Evolutionary conservation across 2,888 invertebrate species (phyloP).

Genomic region (Melitaea athalia): DNA sequence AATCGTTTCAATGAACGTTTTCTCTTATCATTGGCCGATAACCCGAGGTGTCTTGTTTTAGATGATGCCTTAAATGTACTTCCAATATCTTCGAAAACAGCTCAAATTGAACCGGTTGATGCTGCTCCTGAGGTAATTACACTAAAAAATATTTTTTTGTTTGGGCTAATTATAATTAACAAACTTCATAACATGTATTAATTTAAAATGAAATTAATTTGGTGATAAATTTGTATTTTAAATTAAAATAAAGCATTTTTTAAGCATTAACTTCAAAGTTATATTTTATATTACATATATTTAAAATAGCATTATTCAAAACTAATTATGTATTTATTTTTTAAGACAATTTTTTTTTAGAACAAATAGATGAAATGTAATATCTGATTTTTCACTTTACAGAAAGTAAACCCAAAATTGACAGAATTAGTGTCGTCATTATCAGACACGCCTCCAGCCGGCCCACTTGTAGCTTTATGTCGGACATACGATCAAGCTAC

Average conservation of each 20-base stretch:
- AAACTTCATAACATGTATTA: too few species aligned
- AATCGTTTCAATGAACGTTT: slow-evolving; percentile 98
- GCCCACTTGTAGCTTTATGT: slow-evolving; percentile 92
- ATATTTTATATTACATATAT: too few species aligned
- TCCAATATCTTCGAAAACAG: slow-evolving; percentile 94
- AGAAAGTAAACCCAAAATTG: slow-evolving; percentile 82
- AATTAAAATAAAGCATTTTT: too few species aligned
- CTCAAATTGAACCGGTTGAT: slow-evolving; percentile 89
- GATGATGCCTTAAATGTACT: slow-evolving; percentile 96
- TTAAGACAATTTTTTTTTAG: not conserved
- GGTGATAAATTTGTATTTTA: too few species aligned
- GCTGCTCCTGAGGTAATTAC: slow-evolving; percentile 57
- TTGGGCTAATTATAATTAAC: too few species aligned
- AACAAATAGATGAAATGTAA: not conserved
- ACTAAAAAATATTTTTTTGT: not conserved
- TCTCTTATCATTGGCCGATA: slow-evolving; percentile 93
- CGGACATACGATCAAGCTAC: slow-evolving; percentile 97
- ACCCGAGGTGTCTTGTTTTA: slow-evolving; percentile 94
- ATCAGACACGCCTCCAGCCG: slow-evolving; percentile 95
- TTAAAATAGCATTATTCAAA: too few species aligned
- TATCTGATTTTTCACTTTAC: slow-evolving; percentile 39
- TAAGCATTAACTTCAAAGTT: too few species aligned
- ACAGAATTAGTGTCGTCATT: slow-evolving; percentile 90
- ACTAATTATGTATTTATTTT: not conserved
- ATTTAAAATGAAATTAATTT: too few species aligned